Evolutionary conservation across 2,888 invertebrate genomes (phyloP), one percentile per base, ranked within the genome.

Genomic region (Agonopterix arenella): DNA sequence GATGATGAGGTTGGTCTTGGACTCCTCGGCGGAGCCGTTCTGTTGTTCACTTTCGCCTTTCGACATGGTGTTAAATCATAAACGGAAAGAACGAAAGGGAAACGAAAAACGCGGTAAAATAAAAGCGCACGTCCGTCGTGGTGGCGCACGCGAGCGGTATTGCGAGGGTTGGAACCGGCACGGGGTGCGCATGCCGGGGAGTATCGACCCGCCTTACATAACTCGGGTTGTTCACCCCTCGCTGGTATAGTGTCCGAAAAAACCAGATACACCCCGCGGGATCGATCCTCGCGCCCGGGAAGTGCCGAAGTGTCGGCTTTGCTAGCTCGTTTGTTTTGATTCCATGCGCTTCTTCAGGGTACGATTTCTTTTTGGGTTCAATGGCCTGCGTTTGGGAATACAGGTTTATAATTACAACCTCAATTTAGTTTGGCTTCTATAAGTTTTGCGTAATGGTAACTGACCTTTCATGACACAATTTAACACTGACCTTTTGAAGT

Each of bases 1-100:
- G 76, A 99, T 99, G 88, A 99, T 99, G 66, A 99, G 93, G 91
- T 99, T 99, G 68, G 99, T 99, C 91, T 97, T 96, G 72, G 96
- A 97, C 91, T 98, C 97, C 89, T 96, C 96, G 73, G 94, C 93
- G 75, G 95, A 95, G 76, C 94, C 91, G 84, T 96, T 96, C 82
- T 96, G 96, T 89, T 96, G 95, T 83, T 95, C 95, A 72, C 93
- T 92, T 88, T 95, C 95, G 84, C 94, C 95, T 90, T 95, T 95
- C 85, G 94, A 94, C 95, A 95, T 95, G 93, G 93, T 94, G 63
- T 85, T 75, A 85, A 89, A 89, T 86, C 86, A 88, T 89, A 89
- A 90, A 90, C 88, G 86, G 80, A 86, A 90, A 89, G 81, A 89
- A 89, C 85, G 84, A 89, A 90, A 90, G 85, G 86, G 86, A 89